Evolutionary conservation across 2,797 vertebrate genomes (phyloP), one percentile per base, ranked within the genome.

Genomic region (Sebastes nivosus): DNA sequence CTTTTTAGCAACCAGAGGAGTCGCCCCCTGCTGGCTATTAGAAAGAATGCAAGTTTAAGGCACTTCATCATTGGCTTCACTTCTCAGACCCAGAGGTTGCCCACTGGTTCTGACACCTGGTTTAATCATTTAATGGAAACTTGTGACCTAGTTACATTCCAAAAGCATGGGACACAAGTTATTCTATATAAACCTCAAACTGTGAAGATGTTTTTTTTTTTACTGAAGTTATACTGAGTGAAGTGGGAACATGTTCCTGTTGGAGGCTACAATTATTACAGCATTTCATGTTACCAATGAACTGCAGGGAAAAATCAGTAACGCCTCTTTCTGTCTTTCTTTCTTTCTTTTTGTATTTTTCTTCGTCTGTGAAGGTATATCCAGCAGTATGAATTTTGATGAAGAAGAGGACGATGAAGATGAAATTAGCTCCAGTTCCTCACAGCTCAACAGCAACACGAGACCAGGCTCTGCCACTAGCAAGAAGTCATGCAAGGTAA

Each of bases 341-440:
- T 29, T 22, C 16, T 38, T 38, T 38, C 36, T 68, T 8, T 1
- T 13, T 42, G 5, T 79, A 2, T 22, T 42, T 42, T 42, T 54
- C 30, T 82, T 20, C 67, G 3, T 78, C n/a, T 80, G 57, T 59
- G 13, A 92, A 99, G 98, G 98, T 79, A 98, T 99, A 93, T 99
- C 98, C 72, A 99, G 98, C 93, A 99, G 98, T 93, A 99, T 99
- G 98, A 99, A 99, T 93, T 99, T 99, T 87, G 97, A 99, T 87
- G 97, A 96, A 90, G 98, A 99, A 58, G 98, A 99, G 67, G 98
- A 99, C 6, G 98, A 99, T 1, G 98, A 99, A 10, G 98, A 99
- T 54, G 98, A 98, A 93, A 97, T 99, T 70, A 99, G 98, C 87
- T 99, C 98, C 57, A 98, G 97, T 87, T 99, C 98, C 57, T 99